Conservation (phyloP, 2,113 vertebrate species). For the Nannobrachium achirus region DNA sequence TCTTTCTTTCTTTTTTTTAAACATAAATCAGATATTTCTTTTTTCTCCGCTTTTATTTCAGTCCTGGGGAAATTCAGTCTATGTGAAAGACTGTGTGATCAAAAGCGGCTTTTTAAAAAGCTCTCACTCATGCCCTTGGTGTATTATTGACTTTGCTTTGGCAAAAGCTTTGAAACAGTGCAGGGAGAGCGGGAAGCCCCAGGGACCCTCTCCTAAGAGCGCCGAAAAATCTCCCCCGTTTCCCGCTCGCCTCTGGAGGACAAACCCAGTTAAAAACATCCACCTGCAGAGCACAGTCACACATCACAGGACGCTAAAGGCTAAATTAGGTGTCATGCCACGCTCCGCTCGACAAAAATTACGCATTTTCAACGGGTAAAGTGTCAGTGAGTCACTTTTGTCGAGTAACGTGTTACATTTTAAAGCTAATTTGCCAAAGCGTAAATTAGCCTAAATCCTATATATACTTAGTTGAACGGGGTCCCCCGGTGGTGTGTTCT, state of each 20-base stretch:
- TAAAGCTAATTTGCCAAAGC: too few species aligned
- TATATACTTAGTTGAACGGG: too few species aligned
- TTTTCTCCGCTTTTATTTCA: not conserved
- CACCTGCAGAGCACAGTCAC: conserved; percentile 51
- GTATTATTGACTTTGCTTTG: conserved; percentile 7
- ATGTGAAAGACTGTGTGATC: not conserved
- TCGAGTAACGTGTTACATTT: too few species aligned
- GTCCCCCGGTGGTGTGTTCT: too few species aligned
- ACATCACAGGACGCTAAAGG: too few species aligned
- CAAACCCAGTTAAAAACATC: conserved; percentile 48
- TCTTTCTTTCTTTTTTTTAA: not conserved
- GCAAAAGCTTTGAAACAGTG: conserved; percentile 4
- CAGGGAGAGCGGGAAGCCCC: conserved; percentile 5
- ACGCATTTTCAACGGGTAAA: too few species aligned
- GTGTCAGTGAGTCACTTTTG: too few species aligned
- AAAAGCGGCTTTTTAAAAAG: conserved; percentile 2
- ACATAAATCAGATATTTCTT: not conserved
- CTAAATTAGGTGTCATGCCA: too few species aligned
- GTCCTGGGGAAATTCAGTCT: not conserved
- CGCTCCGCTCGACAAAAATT: too few species aligned
- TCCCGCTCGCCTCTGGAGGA: conserved; percentile 27
- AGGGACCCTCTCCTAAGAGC: conserved; percentile 25
- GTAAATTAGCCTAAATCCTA: too few species aligned
- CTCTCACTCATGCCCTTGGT: not conserved
- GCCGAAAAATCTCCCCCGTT: conserved; percentile 18